phyloP scores from a whole-genome alignment of 1,140 invertebrate genomes.

The Caenorhabditis briggsae region DNA sequence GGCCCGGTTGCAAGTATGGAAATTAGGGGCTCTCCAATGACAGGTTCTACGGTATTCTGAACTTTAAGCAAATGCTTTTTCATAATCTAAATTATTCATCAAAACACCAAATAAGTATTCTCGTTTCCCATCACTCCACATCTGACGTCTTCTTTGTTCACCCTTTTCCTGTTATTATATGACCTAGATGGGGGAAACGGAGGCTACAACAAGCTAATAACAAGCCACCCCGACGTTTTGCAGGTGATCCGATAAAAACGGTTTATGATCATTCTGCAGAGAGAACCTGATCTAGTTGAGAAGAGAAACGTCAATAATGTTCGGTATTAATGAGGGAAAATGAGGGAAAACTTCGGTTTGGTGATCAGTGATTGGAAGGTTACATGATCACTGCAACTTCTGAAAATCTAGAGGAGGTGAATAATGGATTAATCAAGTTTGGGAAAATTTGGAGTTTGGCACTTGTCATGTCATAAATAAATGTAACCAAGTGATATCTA shows the following conservation, averaged over 20 bases:
- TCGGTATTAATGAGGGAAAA: neutral
- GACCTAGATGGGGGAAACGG: neutral
- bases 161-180: neutral
- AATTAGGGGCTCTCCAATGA: too few species aligned
- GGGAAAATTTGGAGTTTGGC: too few species aligned
- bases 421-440: too few species aligned
- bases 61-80: too few species aligned
- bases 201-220: conserved; percentile 14
- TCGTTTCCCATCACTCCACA: neutral
- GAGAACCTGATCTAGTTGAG: conserved; percentile 6
- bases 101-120: neutral
- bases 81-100: too few species aligned
- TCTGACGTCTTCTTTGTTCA: neutral
- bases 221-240: neutral
- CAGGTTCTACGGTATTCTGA: too few species aligned
- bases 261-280: conserved; percentile 12
- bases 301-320: neutral
- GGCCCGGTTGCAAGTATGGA: too few species aligned
- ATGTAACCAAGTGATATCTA: too few species aligned
- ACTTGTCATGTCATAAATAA: too few species aligned
- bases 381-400: neutral
- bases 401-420: neutral
- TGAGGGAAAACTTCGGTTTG: neutral
- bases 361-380: neutral
- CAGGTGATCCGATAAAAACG: neutral